Evolutionary conservation across 2,797 vertebrate genomes (phyloP), one percentile per base, ranked within the genome.

Genomic region (Sebastes trivittatus): DNA sequence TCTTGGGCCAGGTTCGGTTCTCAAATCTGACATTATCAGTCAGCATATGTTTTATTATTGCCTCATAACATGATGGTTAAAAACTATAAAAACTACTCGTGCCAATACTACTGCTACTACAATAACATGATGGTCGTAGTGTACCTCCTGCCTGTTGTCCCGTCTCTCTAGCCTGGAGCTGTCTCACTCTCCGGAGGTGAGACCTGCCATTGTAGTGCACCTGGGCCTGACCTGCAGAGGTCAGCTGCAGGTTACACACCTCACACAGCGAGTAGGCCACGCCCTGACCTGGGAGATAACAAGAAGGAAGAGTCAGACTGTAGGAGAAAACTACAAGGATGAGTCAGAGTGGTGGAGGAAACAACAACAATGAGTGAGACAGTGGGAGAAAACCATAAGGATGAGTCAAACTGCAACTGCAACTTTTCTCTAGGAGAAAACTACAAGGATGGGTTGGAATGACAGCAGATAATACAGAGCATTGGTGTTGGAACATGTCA

Each of bases 211-310:
- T 94, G 80, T 90, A 92, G 75, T 94, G 93, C 25, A 94, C 78
- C 78, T 92, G 93, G 23, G 90, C 91, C 83, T 93, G 93, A 73
- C 89, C 87, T 25, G 86, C 36, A 5, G 93, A 93, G 30, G 88
- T 84, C 78, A 94, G 80, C 90, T 94, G 93, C 63, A 94, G 81
- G 85, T 94, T 94, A 61, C 93, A 94, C 58, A 93, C 92, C 59
- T 90, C 88, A 66, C 93, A 94, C 56, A 94, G 72, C 1, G 90
- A 90, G 72, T 80, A 94, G 4, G 84, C 55, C 10, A 72, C 80
- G 0, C 85, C 76, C 56, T 84, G 83, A 87, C 87, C 91, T 92
- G 72, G 4, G 54, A 49, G 13, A 42, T 58, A 14, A 61, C 56
- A 70, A 77, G 46, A 69, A 8, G 20, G 25, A 18, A 38, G 36